phyloP scores from a whole-genome alignment of 2,113 vertebrate genomes.

The Pedionomus torquatus region DNA sequence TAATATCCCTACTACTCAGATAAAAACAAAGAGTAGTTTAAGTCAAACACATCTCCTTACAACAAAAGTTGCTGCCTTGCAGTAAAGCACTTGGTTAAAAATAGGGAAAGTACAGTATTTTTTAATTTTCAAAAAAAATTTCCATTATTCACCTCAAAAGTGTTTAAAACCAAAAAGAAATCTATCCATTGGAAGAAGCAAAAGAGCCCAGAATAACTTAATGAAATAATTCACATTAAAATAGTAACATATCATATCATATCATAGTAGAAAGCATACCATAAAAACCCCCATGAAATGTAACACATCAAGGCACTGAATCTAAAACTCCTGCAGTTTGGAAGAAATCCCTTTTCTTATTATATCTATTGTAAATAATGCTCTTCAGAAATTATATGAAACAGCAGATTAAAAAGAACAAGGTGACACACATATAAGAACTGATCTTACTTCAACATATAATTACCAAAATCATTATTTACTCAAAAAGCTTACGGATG shows the following conservation, averaged over 20 bases:
- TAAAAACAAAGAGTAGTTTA: background rate
- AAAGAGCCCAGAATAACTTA: background rate
- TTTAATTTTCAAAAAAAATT: background rate
- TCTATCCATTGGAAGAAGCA: background rate
- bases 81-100: background rate
- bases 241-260: no score
- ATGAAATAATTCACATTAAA: background rate
- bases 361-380: background rate
- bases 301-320: background rate
- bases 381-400: background rate
- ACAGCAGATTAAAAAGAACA: background rate
- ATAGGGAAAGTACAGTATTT: background rate
- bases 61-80: background rate
- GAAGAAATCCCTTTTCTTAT: background rate
- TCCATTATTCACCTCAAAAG: background rate
- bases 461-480: constrained; percentile 42
- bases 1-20: background rate
- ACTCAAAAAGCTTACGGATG: constrained; percentile 89
- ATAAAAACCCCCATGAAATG: background rate
- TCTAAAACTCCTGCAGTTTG: background rate
- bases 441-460: background rate
- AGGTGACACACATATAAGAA: background rate
- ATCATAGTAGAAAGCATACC: background rate
- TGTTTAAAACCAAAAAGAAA: background rate
- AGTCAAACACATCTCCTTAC: background rate